These are phyloP conservation scores for Psittacula derbiana DNA, from an alignment of 2,797 vertebrate genomes.

Conservation along the genomic window DNA sequence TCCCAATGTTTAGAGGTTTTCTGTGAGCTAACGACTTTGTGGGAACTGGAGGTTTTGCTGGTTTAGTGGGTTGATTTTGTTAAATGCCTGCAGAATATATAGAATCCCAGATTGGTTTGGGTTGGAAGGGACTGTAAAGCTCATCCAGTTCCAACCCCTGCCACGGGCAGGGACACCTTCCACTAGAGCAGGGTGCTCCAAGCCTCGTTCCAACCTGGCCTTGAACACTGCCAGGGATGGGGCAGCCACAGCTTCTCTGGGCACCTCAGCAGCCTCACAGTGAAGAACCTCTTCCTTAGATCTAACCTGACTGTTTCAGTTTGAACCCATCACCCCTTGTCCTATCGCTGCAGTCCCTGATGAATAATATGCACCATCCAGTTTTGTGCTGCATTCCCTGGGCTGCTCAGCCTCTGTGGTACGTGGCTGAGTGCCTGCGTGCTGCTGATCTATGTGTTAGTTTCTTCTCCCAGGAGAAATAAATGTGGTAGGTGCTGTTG, in stretches of 20 bases:
- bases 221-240: too few species aligned
- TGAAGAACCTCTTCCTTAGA: neutral
- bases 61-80: neutral
- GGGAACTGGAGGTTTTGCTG: neutral
- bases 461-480: neutral
- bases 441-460: neutral
- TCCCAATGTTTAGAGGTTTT: neutral
- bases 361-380: neutral
- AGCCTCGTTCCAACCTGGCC: neutral
- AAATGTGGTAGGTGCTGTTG: neutral
- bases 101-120: neutral
- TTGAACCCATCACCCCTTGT: too few species aligned
- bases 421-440: rapidly evolving
- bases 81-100: neutral
- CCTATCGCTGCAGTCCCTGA: too few species aligned
- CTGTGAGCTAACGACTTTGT: neutral
- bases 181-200: neutral
- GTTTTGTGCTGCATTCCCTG: neutral
- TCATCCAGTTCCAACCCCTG: neutral
- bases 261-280: neutral
- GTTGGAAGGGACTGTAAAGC: neutral
- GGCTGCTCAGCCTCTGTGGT: neutral
- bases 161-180: neutral
- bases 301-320: too few species aligned
- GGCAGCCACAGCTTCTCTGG: too few species aligned